phyloP scores from a whole-genome alignment of 2,797 vertebrate species.

The Mycteria americana region DNA sequence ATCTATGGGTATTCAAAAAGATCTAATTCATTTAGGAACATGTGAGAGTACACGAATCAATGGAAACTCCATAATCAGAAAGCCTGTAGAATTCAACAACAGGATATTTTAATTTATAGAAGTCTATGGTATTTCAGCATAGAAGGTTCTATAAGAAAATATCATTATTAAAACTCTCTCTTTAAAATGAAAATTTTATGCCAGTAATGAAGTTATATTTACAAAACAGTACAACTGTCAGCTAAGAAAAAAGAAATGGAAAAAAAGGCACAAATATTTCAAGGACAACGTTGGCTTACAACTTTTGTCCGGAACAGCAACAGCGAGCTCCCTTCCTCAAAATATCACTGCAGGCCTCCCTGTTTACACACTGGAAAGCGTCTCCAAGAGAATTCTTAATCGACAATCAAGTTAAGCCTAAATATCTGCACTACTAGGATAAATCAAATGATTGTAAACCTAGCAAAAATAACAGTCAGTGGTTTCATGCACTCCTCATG shows the following conservation, averaged over 20 bases:
- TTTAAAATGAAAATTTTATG: neutral
- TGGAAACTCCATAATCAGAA: neutral
- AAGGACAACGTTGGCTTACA: neutral
- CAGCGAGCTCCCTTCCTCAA: neutral
- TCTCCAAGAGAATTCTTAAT: neutral
- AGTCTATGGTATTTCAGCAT: neutral
- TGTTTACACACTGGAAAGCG: neutral
- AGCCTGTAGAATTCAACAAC: neutral
- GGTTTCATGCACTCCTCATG: neutral
- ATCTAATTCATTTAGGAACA: neutral
- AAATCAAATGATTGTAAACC: neutral
- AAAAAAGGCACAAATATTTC: neutral
- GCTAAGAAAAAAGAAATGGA: neutral
- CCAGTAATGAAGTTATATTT: neutral
- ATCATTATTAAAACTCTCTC: neutral
- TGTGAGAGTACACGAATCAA: neutral
- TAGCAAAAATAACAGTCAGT: neutral
- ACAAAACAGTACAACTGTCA: neutral
- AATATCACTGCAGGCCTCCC: neutral
- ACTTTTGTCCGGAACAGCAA: neutral
- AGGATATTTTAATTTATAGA: neutral
- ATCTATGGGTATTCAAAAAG: neutral
- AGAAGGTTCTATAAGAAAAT: neutral
- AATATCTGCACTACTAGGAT: neutral
- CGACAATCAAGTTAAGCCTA: neutral